Percentiles rank a stretch among this genome's conserved stretches.
phyloP scores from a whole-genome alignment of 2,888 invertebrate species.

The Empis livida region DNA sequence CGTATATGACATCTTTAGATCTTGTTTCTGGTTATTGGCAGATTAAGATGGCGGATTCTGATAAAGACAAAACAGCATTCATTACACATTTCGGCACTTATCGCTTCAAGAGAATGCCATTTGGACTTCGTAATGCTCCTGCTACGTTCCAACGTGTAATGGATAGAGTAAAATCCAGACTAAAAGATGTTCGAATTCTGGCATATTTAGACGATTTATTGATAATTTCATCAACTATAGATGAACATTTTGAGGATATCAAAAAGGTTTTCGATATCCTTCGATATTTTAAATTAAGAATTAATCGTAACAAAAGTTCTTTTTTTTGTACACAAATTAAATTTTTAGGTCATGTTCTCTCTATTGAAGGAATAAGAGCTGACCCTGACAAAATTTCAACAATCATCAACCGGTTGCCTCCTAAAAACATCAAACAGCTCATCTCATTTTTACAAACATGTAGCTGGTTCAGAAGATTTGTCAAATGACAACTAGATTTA shows the following conservation, averaged over 20 bases:
- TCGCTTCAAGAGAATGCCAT: constrained; percentile 23
- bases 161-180: constrained; percentile 15
- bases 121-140: constrained; percentile 23
- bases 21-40: constrained; percentile 29
- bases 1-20: constrained; percentile 24
- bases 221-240: constrained; percentile 16
- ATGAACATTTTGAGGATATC: constrained; percentile 18
- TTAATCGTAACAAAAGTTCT: constrained; percentile 18
- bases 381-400: constrained; percentile 21
- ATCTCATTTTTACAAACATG: constrained; percentile 15
- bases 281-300: constrained; percentile 16
- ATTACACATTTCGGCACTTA: constrained; percentile 23
- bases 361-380: constrained; percentile 16
- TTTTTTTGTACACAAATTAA: constrained; percentile 14
- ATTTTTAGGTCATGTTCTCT: constrained; percentile 21
- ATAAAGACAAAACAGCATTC: constrained; percentile 23
- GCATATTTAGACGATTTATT: constrained; percentile 23
- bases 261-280: constrained; percentile 12
- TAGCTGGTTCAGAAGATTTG: constrained; percentile 18
- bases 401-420: constrained; percentile 13
- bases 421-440: constrained; percentile 16
- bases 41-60: constrained; percentile 16
- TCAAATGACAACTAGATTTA: no score
- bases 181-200: constrained; percentile 11
- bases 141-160: constrained; percentile 22